Conservation (phyloP, 2,797 vertebrate species). For the Bothrops alternatus region DNA sequence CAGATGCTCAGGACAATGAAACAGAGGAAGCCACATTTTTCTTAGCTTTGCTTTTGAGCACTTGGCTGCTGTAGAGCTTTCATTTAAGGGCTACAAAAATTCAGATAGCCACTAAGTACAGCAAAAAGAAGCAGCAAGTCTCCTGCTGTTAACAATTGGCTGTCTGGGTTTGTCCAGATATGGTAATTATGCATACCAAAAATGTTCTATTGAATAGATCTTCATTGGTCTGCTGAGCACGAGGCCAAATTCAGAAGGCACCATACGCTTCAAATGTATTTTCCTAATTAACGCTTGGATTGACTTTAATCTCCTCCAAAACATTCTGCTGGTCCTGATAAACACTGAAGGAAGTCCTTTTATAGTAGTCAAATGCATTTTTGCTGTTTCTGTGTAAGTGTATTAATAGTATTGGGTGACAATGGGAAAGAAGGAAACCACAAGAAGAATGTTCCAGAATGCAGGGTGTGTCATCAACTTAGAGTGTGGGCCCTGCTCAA, state of each 20-base stretch:
- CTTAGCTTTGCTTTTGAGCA: neutral
- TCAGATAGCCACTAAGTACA: neutral
- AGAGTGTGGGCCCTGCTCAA: neutral
- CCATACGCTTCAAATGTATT: neutral
- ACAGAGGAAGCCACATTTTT: neutral
- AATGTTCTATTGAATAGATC: neutral
- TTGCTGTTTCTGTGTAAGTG: neutral
- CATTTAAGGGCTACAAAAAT: neutral
- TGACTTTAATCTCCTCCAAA: neutral
- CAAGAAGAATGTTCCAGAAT: conserved; percentile 11
- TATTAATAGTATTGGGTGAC: neutral
- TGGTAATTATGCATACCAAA: neutral
- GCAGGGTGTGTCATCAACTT: neutral
- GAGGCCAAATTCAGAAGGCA: neutral
- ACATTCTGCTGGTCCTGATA: conserved; percentile 4
- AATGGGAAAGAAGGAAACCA: conserved; percentile 4
- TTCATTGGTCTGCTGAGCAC: neutral
- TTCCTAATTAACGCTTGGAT: neutral
- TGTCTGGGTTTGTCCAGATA: neutral
- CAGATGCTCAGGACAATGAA: neutral
- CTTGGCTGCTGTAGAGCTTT: neutral
- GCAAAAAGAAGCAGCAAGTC: neutral
- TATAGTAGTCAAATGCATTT: neutral
- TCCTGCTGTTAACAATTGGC: neutral
- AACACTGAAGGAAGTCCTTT: neutral